Percentiles rank a stretch among this genome's conserved stretches.
Evolutionary conservation across 2,113 vertebrate genomes (phyloP).

Genomic region (Mastomys coucha): DNA sequence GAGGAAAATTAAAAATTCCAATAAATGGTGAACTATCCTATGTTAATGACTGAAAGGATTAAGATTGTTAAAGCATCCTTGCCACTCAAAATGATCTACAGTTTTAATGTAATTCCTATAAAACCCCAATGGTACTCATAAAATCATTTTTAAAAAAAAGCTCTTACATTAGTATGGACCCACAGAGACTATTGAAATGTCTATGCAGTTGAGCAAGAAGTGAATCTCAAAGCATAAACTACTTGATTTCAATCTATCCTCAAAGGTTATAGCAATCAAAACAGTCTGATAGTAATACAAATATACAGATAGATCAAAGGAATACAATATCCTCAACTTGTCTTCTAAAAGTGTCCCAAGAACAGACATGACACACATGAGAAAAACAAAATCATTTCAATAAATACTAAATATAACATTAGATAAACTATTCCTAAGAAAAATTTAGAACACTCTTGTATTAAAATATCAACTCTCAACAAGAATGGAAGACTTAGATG

Average conservation of each 20-base stretch:
- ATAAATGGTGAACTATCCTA: background rate
- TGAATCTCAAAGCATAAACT: background rate
- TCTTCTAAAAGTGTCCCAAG: background rate
- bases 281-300: background rate
- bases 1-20: background rate
- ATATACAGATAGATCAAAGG: background rate
- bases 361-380: background rate
- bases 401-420: background rate
- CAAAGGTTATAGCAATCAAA: background rate
- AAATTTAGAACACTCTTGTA: background rate
- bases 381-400: background rate
- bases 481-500: background rate
- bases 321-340: background rate
- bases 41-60: background rate
- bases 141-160: background rate
- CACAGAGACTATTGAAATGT: background rate
- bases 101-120: background rate
- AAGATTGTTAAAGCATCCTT: background rate
- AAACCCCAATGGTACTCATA: background rate
- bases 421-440: background rate
- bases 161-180: background rate
- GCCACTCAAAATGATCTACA: background rate
- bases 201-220: background rate
- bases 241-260: background rate
- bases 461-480: background rate